Evolutionary conservation across 1,140 invertebrate species (phyloP).

Genomic region (Gonatopus flavifemur): DNA sequence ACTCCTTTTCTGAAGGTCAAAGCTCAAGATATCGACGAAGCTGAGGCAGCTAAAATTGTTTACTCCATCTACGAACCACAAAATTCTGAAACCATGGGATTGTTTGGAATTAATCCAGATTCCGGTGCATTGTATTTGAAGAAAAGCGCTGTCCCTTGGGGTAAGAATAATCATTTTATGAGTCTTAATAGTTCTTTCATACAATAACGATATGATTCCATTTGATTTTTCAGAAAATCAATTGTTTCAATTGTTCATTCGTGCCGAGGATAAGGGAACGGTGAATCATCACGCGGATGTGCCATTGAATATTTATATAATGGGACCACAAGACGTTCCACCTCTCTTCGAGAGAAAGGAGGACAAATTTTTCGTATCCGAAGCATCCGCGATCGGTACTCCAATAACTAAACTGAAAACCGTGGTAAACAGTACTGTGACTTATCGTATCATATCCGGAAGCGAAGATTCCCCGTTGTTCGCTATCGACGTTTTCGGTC

Average conservation of each 20-base stretch:
- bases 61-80: constrained; percentile 75
- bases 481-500: constrained; percentile 71
- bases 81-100: constrained; percentile 60
- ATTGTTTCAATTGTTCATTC: constrained; percentile 86
- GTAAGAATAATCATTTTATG: constrained; percentile 41
- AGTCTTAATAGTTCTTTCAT: not conserved
- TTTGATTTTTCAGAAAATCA: constrained; percentile 67
- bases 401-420: constrained; percentile 67
- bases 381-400: constrained; percentile 72
- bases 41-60: constrained; percentile 66
- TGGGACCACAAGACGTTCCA: constrained; percentile 67
- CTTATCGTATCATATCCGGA: constrained; percentile 70
- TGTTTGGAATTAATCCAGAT: constrained; percentile 69
- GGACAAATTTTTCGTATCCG: constrained; percentile 77
- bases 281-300: constrained; percentile 74
- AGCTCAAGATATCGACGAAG: constrained; percentile 72
- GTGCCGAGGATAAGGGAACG: constrained; percentile 77
- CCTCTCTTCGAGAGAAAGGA: constrained; percentile 73
- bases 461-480: constrained; percentile 69
- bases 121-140: constrained; percentile 70
- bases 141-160: constrained; percentile 62
- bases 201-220: not conserved
- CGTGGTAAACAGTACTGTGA: constrained; percentile 62
- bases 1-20: constrained; percentile 71
- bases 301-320: constrained; percentile 77